Evolutionary conservation across 2,113 vertebrate genomes (phyloP).

Genomic region (Sebastes fasciatus): DNA sequence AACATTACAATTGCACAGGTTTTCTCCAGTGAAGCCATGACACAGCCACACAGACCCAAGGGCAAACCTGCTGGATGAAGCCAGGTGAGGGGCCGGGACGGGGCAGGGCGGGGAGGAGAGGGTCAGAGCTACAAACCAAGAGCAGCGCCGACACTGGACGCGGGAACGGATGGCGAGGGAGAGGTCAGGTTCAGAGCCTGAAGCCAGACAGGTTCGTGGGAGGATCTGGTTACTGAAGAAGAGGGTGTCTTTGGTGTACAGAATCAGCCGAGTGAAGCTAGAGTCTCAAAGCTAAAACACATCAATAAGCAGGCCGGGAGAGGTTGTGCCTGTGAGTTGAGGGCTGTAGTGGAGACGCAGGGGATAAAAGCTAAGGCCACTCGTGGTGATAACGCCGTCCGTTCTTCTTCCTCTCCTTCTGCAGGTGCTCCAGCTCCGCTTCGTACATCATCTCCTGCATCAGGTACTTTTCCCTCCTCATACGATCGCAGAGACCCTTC

Average conservation of each 20-base stretch:
- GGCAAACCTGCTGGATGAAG: conserved; percentile 49
- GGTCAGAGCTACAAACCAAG: conserved; percentile 30
- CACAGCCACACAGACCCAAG: conserved; percentile 40
- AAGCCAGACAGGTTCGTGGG: conserved; percentile 37
- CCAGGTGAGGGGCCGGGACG: conserved; percentile 20
- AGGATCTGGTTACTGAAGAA: conserved; percentile 24
- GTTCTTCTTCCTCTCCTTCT: conserved; percentile 94
- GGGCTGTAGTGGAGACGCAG: conserved; percentile 34
- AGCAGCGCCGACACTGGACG: conserved; percentile 9
- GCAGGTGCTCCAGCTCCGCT: conserved; percentile 95
- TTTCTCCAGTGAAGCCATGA: conserved; percentile 66
- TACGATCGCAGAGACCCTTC: conserved; percentile 96
- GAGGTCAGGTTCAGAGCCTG: conserved; percentile 14
- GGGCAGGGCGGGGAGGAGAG: not conserved
- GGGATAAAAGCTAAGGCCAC: conserved; percentile 91
- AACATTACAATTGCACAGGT: conserved; percentile 86
- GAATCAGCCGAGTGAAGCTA: conserved; percentile 72
- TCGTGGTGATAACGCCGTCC: conserved; percentile 96
- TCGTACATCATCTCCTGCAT: conserved; percentile 99
- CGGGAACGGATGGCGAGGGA: conserved; percentile 59
- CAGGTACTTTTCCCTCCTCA: conserved; percentile 98
- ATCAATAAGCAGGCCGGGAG: conserved; percentile 50
- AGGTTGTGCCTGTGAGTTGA: conserved; percentile 52
- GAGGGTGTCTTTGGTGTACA: conserved; percentile 80
- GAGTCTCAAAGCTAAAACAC: conserved; percentile 67